Percentiles rank a stretch among this genome's conserved stretches.
Evolutionary conservation across 2,888 invertebrate species (phyloP).

Genomic region (Cetonia aurata): DNA sequence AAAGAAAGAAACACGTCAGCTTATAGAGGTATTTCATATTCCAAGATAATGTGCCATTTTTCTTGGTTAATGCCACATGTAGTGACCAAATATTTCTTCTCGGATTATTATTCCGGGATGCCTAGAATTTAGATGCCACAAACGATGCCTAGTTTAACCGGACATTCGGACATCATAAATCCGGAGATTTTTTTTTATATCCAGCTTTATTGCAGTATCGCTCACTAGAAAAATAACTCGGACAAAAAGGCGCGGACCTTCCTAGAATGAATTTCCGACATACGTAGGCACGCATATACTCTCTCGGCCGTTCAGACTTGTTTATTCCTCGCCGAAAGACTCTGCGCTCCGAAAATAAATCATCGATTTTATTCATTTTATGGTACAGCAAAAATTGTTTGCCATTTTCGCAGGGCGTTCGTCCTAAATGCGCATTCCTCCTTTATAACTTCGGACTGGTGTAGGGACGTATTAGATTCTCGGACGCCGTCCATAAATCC

Average conservation of each 20-base stretch:
- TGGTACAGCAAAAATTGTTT: constrained; percentile 31
- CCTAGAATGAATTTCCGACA: constrained; percentile 9
- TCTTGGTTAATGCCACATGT: too few relatives aligned
- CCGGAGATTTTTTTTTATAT: constrained; percentile 30
- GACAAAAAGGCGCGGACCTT: constrained; percentile 13
- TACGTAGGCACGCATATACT: not conserved
- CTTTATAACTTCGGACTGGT: not conserved
- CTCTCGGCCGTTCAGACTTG: constrained; percentile 6
- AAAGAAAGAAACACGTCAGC: too few relatives aligned
- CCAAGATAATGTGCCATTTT: too few relatives aligned
- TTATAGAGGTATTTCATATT: too few relatives aligned
- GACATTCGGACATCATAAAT: constrained; percentile 36
- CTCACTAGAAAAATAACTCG: constrained; percentile 32
- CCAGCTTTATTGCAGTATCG: constrained; percentile 31
- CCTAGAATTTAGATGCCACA: constrained; percentile 1
- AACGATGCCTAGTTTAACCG: constrained; percentile 10
- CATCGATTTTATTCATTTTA: constrained; percentile 36
- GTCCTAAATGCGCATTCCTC: constrained; percentile 5
- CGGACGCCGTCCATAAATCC: constrained; percentile 41
- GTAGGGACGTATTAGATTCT: constrained; percentile 16
- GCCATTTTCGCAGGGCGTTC: constrained; percentile 14
- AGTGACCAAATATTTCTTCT: not conserved
- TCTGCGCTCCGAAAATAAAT: constrained; percentile 20
- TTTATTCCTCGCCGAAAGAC: constrained; percentile 19
- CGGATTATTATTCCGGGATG: not conserved